phyloP scores from a whole-genome alignment of 2,888 invertebrate genomes.

The Cephus runcator region DNA sequence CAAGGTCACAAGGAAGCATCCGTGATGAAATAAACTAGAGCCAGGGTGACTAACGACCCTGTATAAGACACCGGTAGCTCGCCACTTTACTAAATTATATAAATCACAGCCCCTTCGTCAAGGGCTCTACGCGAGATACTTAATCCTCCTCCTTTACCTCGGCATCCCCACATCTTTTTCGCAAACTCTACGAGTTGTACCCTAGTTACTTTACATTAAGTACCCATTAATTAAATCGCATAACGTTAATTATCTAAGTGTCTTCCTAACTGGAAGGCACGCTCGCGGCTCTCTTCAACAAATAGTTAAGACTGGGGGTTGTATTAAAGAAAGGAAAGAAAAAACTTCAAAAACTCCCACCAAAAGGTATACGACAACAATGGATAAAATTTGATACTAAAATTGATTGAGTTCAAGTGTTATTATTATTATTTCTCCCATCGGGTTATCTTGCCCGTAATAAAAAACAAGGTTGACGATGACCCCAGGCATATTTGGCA shows the following conservation, averaged over 20 bases:
- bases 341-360: neutral
- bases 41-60: slow-evolving; percentile 48
- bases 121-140: slow-evolving; percentile 48
- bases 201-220: slow-evolving; percentile 56
- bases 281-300: slow-evolving; percentile 20
- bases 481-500: neutral
- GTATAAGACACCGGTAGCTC: slow-evolving; percentile 47
- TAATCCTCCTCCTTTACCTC: slow-evolving; percentile 40
- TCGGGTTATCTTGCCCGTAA: neutral
- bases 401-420: neutral
- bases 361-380: neutral
- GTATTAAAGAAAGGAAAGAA: neutral
- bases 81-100: slow-evolving; percentile 64
- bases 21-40: neutral
- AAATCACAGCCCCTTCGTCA: slow-evolving; percentile 59
- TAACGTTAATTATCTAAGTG: slow-evolving; percentile 46
- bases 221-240: slow-evolving; percentile 53
- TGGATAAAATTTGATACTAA: neutral
- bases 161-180: slow-evolving; percentile 10
- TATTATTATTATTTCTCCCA: neutral
- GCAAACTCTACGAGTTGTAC: slow-evolving; percentile 32
- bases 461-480: neutral
- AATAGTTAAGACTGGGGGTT: neutral
- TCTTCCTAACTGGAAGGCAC: slow-evolving; percentile 36
- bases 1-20: neutral